Evolutionary conservation across 1,140 invertebrate genomes (phyloP).

Genomic region (Drosophila paulistorum): DNA sequence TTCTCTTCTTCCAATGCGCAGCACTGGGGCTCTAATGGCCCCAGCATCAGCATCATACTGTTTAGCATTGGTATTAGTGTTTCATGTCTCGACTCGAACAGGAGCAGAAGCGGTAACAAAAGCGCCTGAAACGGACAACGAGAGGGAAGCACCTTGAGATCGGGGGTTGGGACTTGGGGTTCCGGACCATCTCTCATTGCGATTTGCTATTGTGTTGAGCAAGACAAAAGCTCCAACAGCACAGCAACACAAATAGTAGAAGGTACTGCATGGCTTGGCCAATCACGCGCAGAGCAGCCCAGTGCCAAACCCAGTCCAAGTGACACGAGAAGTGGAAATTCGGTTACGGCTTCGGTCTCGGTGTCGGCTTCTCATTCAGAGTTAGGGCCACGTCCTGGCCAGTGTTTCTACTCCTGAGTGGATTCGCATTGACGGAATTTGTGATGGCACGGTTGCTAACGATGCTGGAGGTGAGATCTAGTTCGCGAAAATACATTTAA

Average conservation of each 20-base stretch:
- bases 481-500: slow-evolving; percentile 6
- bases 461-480: slow-evolving; percentile 39
- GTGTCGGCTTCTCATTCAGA: slow-evolving; percentile 19
- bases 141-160: background rate
- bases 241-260: slow-evolving; percentile 4
- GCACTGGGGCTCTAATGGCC: background rate
- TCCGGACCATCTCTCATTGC: slow-evolving; percentile 26
- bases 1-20: slow-evolving; percentile 14
- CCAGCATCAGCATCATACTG: background rate
- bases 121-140: slow-evolving; percentile 5
- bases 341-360: slow-evolving; percentile 17
- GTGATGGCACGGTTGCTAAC: slow-evolving; percentile 47
- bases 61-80: slow-evolving; percentile 41
- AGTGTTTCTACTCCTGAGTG: slow-evolving; percentile 19
- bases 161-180: slow-evolving; percentile 12
- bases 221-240: slow-evolving; percentile 37
- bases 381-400: slow-evolving; percentile 42
- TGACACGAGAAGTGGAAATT: slow-evolving; percentile 23
- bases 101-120: slow-evolving; percentile 34
- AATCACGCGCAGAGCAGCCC: slow-evolving; percentile 52
- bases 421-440: slow-evolving; percentile 25
- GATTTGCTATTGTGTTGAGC: slow-evolving; percentile 52
- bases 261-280: slow-evolving; percentile 33
- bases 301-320: slow-evolving; percentile 2
- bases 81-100: slow-evolving; percentile 47